These are phyloP conservation scores for Cyrtorhinus lividipennis DNA, from an alignment of 1,140 invertebrate species.

Conservation along the genomic window DNA sequence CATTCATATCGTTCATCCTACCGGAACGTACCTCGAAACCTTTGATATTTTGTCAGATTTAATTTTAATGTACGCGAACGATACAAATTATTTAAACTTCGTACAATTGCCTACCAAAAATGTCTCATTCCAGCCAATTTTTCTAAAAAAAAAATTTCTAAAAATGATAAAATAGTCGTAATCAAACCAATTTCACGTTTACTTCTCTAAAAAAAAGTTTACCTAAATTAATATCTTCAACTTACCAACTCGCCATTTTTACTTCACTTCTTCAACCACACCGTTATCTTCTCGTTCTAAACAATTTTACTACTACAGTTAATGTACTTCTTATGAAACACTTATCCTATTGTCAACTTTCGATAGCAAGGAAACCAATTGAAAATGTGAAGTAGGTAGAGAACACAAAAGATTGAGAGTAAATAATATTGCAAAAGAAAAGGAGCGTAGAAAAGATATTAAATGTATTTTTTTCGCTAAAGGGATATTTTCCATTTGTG, in stretches of 20 bases:
- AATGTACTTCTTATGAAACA: neutral
- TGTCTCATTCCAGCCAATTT: too few relatives aligned
- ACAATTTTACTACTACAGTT: neutral
- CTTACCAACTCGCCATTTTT: constrained; percentile 6
- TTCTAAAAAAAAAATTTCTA: too few relatives aligned
- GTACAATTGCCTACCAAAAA: too few relatives aligned
- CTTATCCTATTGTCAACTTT: neutral
- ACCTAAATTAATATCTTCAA: too few relatives aligned
- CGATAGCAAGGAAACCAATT: neutral
- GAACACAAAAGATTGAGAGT: neutral
- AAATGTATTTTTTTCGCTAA: constrained; percentile 10
- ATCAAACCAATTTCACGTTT: too few relatives aligned
- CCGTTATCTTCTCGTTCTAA: neutral
- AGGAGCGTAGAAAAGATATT: constrained; percentile 5
- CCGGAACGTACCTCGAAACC: too few relatives aligned
- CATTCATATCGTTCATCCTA: too few relatives aligned
- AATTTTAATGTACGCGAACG: too few relatives aligned
- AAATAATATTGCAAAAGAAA: neutral
- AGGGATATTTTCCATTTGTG: constrained; percentile 9
- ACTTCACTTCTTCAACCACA: neutral
- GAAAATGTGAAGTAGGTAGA: neutral
- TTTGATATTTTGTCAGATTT: too few relatives aligned
- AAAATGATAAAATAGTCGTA: too few relatives aligned
- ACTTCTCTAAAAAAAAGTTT: too few relatives aligned
- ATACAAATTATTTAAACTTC: too few relatives aligned